Percentiles rank a stretch among this genome's conserved stretches.
Conservation (phyloP, 2,113 vertebrate genomes). For the chimpanzee (Pan troglodytes) region DNA sequence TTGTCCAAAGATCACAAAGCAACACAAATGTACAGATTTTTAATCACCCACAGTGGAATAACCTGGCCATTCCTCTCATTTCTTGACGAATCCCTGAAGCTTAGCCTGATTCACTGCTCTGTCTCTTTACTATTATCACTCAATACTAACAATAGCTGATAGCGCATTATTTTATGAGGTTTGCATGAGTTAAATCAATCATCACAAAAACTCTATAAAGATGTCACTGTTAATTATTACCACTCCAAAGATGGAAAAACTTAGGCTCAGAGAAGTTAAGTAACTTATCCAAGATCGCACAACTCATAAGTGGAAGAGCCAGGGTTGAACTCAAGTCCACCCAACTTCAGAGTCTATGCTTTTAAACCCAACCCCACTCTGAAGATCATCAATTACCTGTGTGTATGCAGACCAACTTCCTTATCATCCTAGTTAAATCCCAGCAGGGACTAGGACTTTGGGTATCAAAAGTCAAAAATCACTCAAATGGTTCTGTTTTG, state of each 20-base stretch:
- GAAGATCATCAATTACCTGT: not conserved
- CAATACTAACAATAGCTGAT: not conserved
- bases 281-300: not conserved
- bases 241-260: not conserved
- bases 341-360: not conserved
- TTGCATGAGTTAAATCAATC: not conserved
- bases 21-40: not conserved
- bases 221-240: not conserved
- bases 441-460: not conserved
- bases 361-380: not conserved
- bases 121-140: not conserved
- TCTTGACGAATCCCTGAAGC: not conserved
- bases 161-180: not conserved
- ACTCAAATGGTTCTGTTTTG: not conserved
- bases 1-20: not conserved
- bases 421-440: not conserved
- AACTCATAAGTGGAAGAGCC: not conserved
- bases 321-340: not conserved
- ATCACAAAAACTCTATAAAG: not conserved
- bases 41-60: not conserved
- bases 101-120: not conserved
- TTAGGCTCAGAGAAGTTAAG: not conserved
- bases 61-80: not conserved
- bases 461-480: not conserved
- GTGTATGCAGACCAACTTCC: not conserved